Conservation (phyloP, 2,797 vertebrate genomes). For the Cercopithecus hamlyni region DNA sequence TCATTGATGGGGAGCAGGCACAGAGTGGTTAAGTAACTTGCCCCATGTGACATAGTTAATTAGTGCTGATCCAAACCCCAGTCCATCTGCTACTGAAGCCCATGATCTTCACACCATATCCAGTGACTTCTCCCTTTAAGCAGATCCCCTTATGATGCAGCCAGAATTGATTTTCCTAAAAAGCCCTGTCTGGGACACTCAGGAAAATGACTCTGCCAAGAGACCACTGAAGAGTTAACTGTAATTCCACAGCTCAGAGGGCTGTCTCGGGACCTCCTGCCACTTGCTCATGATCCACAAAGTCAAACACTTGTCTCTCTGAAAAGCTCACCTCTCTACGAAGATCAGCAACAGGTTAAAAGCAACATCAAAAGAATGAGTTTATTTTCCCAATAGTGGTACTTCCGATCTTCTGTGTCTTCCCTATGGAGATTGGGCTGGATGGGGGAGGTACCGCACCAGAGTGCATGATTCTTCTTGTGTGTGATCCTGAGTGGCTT, state of each 20-base stretch:
- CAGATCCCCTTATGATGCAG: neutral
- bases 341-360: constrained; percentile 35
- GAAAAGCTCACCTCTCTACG: neutral
- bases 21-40: neutral
- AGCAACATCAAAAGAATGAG: neutral
- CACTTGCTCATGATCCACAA: neutral
- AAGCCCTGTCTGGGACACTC: neutral
- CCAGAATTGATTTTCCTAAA: constrained; percentile 35
- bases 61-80: neutral
- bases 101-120: neutral
- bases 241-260: neutral
- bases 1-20: neutral
- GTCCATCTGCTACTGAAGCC: neutral
- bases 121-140: neutral
- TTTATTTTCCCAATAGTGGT: neutral
- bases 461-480: neutral
- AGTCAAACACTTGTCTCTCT: neutral
- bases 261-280: neutral
- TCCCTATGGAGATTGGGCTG: neutral
- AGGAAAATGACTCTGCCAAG: neutral
- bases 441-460: neutral
- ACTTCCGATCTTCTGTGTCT: constrained; percentile 2
- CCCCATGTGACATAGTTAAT: neutral
- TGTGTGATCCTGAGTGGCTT: neutral
- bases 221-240: neutral